These are phyloP conservation scores for Bagarius yarrelli DNA, from an alignment of 2,113 vertebrate species.

Conservation along the genomic window DNA sequence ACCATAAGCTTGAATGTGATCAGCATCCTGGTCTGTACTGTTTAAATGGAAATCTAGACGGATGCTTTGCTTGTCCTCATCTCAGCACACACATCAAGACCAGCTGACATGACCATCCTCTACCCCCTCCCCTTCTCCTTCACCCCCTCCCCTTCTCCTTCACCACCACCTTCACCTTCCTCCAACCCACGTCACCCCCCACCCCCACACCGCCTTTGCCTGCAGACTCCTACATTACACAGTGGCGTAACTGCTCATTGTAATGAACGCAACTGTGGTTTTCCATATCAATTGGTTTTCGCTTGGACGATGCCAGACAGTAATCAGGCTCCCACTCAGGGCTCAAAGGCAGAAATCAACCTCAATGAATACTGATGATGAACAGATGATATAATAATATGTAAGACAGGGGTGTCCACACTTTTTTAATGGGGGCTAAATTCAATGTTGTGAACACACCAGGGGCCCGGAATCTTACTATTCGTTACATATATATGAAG, in stretches of 20 bases:
- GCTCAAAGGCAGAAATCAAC: conserved; percentile 20
- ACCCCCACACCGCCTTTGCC: background rate
- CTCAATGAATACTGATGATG: background rate
- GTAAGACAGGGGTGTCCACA: background rate
- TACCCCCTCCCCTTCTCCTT: conserved; percentile 26
- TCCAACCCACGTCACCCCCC: conserved; percentile 38
- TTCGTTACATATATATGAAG: no score
- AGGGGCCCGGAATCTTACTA: no score
- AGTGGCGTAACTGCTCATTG: conserved; percentile 52
- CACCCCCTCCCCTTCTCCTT: background rate
- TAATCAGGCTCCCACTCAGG: conserved; percentile 9
- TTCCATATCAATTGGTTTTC: conserved; percentile 61
- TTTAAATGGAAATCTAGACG: conserved; percentile 48
- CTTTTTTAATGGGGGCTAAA: no score
- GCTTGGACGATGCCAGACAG: conserved; percentile 20
- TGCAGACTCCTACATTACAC: conserved; percentile 41
- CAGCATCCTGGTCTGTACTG: conserved; percentile 45
- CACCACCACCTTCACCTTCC: conserved; percentile 3
- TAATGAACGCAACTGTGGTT: conserved; percentile 55
- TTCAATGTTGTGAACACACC: no score
- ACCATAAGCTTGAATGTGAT: background rate
- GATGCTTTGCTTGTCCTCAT: conserved; percentile 59
- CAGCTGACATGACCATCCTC: conserved; percentile 68
- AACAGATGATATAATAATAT: background rate
- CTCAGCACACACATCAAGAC: conserved; percentile 71